phyloP scores from a whole-genome alignment of 2,113 vertebrate genomes.

The Scytalopus superciliaris region DNA sequence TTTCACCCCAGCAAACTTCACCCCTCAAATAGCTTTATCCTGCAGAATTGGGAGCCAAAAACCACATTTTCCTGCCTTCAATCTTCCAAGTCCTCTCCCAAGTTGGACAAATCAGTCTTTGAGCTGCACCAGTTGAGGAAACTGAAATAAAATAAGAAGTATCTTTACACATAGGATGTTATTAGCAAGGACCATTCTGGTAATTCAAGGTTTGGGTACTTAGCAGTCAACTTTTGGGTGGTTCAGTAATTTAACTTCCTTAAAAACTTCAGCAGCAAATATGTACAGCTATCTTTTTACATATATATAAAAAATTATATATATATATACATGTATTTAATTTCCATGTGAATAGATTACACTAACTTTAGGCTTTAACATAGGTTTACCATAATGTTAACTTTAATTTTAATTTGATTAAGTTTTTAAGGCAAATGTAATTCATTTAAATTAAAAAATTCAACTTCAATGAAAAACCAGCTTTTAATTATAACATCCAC shows the following conservation, averaged over 20 bases:
- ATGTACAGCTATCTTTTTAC: neutral
- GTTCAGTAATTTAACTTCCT: neutral
- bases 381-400: neutral
- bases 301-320: neutral
- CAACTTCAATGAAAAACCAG: neutral
- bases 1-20: neutral
- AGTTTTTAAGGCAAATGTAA: constrained; percentile 17
- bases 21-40: neutral
- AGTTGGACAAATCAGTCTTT: neutral
- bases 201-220: neutral
- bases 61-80: neutral
- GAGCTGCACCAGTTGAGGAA: neutral
- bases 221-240: neutral
- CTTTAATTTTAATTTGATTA: constrained; percentile 7
- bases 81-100: neutral
- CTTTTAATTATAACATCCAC: constrained; percentile 7
- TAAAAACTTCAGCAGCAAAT: constrained; percentile 8
- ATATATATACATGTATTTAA: neutral
- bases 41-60: neutral
- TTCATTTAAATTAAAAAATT: neutral
- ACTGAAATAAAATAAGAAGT: neutral
- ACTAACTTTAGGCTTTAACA: neutral
- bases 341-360: neutral
- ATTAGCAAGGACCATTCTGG: neutral
- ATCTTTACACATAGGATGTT: neutral